Evolutionary conservation across 2,797 vertebrate species (phyloP), one percentile per base, ranked within the genome.

Genomic region (Jordanella pulchra): DNA sequence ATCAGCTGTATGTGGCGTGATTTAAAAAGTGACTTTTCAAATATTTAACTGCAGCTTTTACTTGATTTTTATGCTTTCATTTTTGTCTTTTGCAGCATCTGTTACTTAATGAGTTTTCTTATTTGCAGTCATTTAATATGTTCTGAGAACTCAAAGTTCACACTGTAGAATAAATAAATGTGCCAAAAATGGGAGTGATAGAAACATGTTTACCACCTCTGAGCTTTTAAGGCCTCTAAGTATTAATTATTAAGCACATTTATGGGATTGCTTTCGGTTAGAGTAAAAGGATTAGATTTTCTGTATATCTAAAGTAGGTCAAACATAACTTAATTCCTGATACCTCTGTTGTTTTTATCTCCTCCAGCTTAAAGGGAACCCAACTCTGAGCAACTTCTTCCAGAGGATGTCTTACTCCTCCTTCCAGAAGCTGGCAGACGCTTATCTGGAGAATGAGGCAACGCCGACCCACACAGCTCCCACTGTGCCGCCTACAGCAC

Each of bases 381-480:
- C 90, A 2, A 85, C 78, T 14, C 84, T 97, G n/a, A 90, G 14
- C 74, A 79, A 12, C 11, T 96, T 95, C 87, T 95, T 97, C 85
- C 89, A 93, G 1, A 61, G 86, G 66, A 91, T 98, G 83, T 91
- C 95, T 0, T 97, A 97, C 15, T 86, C 92, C n/a, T 94, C 94
- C 80, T 97, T 99, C 92, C 93, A 94, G 89, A 91, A 82, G 80
- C 61, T 99, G 86, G 95, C 93, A 0, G 95, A 97, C 10, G 92
- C 87, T 13, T 96, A 97, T 0, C 80, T 94, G 10, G 86, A 80
- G 72, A 80, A 80, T 6, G 91, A 75, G 77, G 67, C 61, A 0
- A 28, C 81, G 0, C 84, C 89, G 1, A 74, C 44, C 25, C 61
- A 76, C 50, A 77, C 7, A 3, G 85, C 78, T 14, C 81, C 69